Conservation (phyloP, 2,797 vertebrate species). For the Rallus crepitans region DNA sequence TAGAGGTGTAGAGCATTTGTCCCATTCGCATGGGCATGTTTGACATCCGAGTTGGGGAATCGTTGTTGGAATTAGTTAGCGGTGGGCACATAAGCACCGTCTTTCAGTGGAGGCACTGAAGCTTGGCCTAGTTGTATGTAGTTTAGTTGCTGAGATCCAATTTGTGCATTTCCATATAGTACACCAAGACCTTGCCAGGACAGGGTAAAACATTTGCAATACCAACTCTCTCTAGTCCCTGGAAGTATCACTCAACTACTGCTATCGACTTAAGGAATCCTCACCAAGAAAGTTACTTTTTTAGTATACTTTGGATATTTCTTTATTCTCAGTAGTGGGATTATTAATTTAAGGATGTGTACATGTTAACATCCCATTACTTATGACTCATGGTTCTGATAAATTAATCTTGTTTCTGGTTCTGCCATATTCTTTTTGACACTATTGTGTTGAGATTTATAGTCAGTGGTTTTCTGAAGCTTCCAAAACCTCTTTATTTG, state of each 20-base stretch:
- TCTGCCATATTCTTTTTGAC: not conserved
- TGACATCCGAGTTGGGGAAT: not conserved
- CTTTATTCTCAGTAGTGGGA: not conserved
- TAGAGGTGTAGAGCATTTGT: not conserved
- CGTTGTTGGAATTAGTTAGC: not conserved
- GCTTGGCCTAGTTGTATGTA: not conserved
- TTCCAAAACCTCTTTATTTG: not conserved
- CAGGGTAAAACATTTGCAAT: not conserved
- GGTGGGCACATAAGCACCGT: fast-evolving
- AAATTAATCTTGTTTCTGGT: not conserved
- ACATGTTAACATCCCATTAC: not conserved
- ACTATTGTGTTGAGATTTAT: not conserved
- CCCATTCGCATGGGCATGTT: not conserved
- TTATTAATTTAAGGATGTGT: not conserved
- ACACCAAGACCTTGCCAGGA: not conserved
- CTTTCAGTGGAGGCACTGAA: not conserved
- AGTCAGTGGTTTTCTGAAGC: not conserved
- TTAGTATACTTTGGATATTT: not conserved
- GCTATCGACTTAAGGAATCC: not conserved
- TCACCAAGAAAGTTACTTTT: not conserved
- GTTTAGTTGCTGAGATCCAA: not conserved
- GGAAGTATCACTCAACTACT: not conserved
- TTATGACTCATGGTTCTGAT: not conserved
- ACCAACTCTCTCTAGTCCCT: not conserved
- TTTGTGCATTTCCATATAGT: not conserved